Base-by-base conservation (phyloP, 2,888 invertebrate species). In the Oscheius sp. region DNA sequence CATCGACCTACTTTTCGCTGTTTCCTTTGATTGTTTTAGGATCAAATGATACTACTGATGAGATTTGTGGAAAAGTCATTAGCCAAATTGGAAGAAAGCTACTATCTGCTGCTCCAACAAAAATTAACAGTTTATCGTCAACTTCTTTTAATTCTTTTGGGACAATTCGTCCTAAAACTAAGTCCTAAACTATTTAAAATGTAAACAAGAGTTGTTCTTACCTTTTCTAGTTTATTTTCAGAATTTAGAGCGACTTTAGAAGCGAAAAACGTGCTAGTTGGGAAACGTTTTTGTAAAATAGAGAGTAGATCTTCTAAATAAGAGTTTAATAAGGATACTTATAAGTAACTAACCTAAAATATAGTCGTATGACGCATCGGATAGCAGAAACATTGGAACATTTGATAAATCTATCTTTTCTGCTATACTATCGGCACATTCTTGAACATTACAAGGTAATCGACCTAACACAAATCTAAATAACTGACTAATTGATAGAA, bases 41-140 rank as follows among this genome's bases (percentile, higher is more conserved):
- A 63, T 77, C 69, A 53, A 63, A 77, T 29, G 73, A 70, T 10
- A 57, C 20, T 20, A 77, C 69, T 1, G 65, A 45, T 3, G 53
- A 34, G 64, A 78, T 79, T 27, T 73, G 69, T 2, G 80, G 78
- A 65, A 74, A 79, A 2, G 84, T 78, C 61, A 85, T 78, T 12
- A 81, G 76, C 79, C 81, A 86, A 6, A 85, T 61, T 1, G 82
- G 79, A 20, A 85, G 74, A 10, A 85, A 72, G 5, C 83, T 76
- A 33, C 81, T 80, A 27, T 75, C 71, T 10, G 65, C 48, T 10
- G 68, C 52, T 1, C 84, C 84, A 34, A 84, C 73, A 67, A 85
- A 85, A 6, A 85, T 29, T 12, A 85, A 52, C 15, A 48, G 17
- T 12, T 50, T 15, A 1, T 34, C 50, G 46, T 68, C 58, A 4